Base-by-base conservation (phyloP, 2,113 vertebrate genomes). In the Lynx canadensis region DNA sequence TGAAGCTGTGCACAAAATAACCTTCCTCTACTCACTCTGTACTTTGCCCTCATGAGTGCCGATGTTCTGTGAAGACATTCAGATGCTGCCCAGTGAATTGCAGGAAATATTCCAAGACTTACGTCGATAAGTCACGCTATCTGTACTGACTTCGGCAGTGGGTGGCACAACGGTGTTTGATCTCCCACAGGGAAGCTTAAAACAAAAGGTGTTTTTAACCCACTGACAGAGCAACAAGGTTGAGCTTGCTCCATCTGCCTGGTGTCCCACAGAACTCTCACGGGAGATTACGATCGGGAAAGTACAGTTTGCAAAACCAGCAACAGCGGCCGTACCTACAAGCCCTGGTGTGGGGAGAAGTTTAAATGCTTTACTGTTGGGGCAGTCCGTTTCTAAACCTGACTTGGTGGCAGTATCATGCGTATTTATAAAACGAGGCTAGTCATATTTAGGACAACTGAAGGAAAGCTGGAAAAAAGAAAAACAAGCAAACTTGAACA, bases 51-150 rank as follows among this genome's bases (percentile, higher is more conserved):
- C 98, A 91, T 98, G 98, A 98, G 98, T 98, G 98, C 98, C 98
- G 86, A 95, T 98, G 98, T 98, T 98, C 98, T 99, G 98, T 98
- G 99, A 99, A 99, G 98, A 99, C 98, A 98, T 98, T 98, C 98
- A 99, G 98, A 99, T 98, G 99, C 99, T 98, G 99, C 98, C 27
- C 97, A 95, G 92, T 97, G 98, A 97, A 98, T 86, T 97, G 97
- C 98, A 98, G 98, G 96, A 98, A 94, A 97, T 94, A 86, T 97
- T 95, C 91, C 94, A 95, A 97, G 98, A 97, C 65, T 95, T 98
- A 91, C 33, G 95, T 98, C 97, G 97, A 73, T 97, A 97, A 97
- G 98, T 98, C 98, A 98, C 97, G 98, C 97, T 96, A 87, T 98
- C 93, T 95, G 93, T 96, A 97, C 98, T 97, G 97, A 98, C 98